Evolutionary conservation across 2,888 invertebrate genomes (phyloP), one percentile per base, ranked within the genome.

Genomic region (Phortica magna): DNA sequence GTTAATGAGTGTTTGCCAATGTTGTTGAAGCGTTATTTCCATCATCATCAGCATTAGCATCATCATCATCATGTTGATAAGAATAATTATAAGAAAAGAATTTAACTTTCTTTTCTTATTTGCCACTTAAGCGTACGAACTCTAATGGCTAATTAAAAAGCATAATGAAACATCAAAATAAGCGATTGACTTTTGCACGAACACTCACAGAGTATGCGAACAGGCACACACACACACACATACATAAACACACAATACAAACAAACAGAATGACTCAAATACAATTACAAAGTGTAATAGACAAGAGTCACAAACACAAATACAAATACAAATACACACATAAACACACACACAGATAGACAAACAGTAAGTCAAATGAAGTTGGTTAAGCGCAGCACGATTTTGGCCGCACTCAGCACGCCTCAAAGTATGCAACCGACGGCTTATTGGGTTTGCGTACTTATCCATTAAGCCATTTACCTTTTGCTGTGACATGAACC

Each of bases 401-500:
- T 14, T 14, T 48, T 0, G 10, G 2, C 48, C 9, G 3, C 48
- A 48, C 48, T 9, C 48, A 48, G 57, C 14, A 17, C 42, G 70
- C 70, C 70, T 53, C 31, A 55, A 71, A 71, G 55, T 53, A 39
- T 55, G 70, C 70, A 55, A 12, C 31, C 43, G 19, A 55, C 53
- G 70, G 53, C 22, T 71, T 71, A 71, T 71, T 61, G 61, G 31
- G 10, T 65, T 65, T 65, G 53, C 31, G 22, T 71, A 31, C 70
- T 55, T 71, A 55, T 42, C 53, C 42, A 55, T 71, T 71, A 71
- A 71, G 70, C 70, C 55, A 43, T 71, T 71, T 43, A 71, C 70
- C 70, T 71, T 55, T 43, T 71, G 70, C 70, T 55, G 41, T 71
- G 53, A 71, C 70, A 71, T 71, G 70, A 71, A 71, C 70, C 22